These are phyloP conservation scores for Colletes gigas DNA, from an alignment of 1,140 invertebrate species.

Conservation along the genomic window DNA sequence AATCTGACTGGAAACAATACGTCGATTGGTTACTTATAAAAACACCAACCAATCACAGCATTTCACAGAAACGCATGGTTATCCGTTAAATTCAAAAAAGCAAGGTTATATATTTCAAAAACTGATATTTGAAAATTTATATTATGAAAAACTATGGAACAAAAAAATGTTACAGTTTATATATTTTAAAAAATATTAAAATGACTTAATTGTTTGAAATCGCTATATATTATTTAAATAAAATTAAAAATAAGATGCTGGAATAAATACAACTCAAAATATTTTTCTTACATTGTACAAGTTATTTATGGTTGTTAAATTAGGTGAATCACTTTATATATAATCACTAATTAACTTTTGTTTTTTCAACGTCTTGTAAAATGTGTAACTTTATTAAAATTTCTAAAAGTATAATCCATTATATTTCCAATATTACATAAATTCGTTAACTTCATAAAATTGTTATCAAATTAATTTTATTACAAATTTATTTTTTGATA, in stretches of 20 bases:
- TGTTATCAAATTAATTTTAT: not conserved
- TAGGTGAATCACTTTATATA: too few relatives aligned
- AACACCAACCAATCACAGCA: not conserved
- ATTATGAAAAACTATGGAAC: too few relatives aligned
- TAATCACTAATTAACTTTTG: not conserved
- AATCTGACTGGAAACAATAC: not conserved
- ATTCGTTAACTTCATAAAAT: slow-evolving; percentile 4
- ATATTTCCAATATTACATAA: slow-evolving; percentile 2
- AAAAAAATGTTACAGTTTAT: too few relatives aligned
- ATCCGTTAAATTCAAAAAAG: too few relatives aligned
- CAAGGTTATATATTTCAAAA: too few relatives aligned
- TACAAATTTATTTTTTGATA: slow-evolving; percentile 9
- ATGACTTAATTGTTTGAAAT: too few relatives aligned
- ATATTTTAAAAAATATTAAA: not conserved
- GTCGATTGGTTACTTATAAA: slow-evolving; percentile 1
- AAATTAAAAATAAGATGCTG: too few relatives aligned
- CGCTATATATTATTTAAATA: too few relatives aligned
- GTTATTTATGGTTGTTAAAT: too few relatives aligned
- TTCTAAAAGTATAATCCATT: slow-evolving; percentile 1
- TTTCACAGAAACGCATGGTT: not conserved
- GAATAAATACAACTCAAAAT: too few relatives aligned
- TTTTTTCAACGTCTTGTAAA: not conserved
- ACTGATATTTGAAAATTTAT: too few relatives aligned
- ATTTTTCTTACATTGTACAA: too few relatives aligned
- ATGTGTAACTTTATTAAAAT: slow-evolving; percentile 1